phyloP scores from a whole-genome alignment of 2,797 vertebrate genomes.

The Tinamus major region DNA sequence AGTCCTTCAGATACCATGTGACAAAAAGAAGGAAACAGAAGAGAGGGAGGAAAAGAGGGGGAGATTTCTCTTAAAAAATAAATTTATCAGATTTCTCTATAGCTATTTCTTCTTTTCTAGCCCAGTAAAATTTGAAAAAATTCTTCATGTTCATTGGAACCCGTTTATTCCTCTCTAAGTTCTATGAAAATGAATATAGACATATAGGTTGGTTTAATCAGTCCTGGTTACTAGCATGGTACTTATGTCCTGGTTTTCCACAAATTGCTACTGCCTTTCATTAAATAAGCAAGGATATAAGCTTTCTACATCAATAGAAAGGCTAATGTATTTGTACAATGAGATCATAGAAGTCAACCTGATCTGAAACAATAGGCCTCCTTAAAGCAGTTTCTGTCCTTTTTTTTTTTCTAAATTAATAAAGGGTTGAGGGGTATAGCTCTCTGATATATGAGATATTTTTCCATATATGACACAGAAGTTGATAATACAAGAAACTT shows the following conservation, averaged over 20 bases:
- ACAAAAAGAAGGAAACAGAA: neutral
- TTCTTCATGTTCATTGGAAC: neutral
- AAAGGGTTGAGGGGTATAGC: neutral
- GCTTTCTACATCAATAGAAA: neutral
- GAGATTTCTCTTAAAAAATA: neutral
- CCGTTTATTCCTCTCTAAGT: neutral
- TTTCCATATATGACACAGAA: neutral
- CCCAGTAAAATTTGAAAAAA: neutral
- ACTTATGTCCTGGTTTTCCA: neutral
- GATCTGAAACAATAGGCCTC: neutral
- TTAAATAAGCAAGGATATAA: neutral
- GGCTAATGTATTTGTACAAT: neutral
- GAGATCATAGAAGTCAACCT: neutral
- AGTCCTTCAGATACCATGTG: neutral
- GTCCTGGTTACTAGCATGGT: neutral
- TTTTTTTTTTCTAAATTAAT: neutral
- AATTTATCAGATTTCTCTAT: neutral
- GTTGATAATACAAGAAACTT: neutral
- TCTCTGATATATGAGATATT: neutral
- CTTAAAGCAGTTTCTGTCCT: neutral
- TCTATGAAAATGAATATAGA: neutral
- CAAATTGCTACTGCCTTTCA: neutral
- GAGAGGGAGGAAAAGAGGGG: neutral
- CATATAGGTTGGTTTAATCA: neutral
- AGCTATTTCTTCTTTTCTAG: neutral